Percentiles rank a stretch among this genome's conserved stretches.
Evolutionary conservation across 2,888 invertebrate species (phyloP).

Genomic region (Clanis bilineata): DNA sequence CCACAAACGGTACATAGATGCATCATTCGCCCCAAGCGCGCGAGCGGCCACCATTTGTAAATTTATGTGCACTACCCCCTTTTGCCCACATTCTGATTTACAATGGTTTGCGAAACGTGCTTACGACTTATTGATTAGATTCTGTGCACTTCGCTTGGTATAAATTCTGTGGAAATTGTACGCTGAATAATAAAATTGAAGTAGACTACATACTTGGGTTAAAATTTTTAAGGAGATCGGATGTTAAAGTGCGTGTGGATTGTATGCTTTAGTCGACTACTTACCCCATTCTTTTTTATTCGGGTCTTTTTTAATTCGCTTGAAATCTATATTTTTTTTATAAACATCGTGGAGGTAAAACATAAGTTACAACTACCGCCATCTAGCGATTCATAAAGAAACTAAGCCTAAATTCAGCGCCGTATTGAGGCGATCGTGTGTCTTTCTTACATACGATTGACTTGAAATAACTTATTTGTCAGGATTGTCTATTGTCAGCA

Average conservation of each 20-base stretch:
- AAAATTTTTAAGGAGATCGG: no score
- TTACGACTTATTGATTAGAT: conserved; percentile 29
- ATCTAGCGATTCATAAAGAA: not conserved
- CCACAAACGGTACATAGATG: conserved; percentile 9
- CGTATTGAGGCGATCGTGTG: no score
- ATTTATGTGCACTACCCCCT: conserved; percentile 46
- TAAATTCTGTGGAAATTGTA: not conserved
- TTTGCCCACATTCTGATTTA: conserved; percentile 37
- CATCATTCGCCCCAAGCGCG: conserved; percentile 14
- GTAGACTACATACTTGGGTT: no score
- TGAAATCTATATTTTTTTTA: not conserved
- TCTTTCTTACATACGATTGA: no score
- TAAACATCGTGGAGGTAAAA: not conserved
- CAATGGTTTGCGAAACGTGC: conserved; percentile 41
- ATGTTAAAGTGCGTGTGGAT: no score
- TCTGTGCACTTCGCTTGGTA: conserved; percentile 12
- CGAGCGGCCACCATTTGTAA: conserved; percentile 42
- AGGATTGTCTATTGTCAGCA: no score
- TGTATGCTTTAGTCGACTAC: no score
- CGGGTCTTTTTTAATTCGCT: no score
- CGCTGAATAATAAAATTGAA: no score
- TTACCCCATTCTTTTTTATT: no score
- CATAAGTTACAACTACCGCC: not conserved
- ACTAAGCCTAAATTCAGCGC: no score
- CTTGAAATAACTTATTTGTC: no score